phyloP scores from a whole-genome alignment of 2,797 vertebrate species.

The Otolemur crassicaudatus region DNA sequence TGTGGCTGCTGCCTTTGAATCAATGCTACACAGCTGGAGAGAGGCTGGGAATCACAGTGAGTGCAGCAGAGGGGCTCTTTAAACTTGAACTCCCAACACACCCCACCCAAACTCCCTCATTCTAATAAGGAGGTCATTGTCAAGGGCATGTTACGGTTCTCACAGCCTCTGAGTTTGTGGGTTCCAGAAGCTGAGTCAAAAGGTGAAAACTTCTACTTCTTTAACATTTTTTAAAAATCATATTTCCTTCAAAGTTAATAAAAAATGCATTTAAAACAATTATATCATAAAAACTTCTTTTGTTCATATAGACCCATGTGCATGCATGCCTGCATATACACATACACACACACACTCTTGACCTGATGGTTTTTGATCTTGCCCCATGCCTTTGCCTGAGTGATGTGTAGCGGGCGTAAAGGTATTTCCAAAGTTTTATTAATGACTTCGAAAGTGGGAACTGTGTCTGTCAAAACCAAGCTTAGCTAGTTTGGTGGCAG shows the following conservation, averaged over 20 bases:
- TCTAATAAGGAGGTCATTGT: not conserved
- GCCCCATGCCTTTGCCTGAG: not conserved
- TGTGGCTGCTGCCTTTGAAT: not conserved
- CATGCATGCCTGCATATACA: rapidly evolving
- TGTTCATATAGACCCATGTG: not conserved
- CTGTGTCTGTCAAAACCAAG: constrained; percentile 18
- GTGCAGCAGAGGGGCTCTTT: not conserved
- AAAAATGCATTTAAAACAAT: not conserved
- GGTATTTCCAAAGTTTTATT: constrained; percentile 24
- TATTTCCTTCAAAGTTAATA: not conserved
- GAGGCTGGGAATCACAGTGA: not conserved
- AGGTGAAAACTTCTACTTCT: not conserved
- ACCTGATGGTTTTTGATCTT: not conserved
- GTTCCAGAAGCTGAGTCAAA: not conserved
- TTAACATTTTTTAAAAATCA: not conserved
- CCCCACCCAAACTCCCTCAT: not conserved
- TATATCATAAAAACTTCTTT: not conserved
- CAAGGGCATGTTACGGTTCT: not conserved
- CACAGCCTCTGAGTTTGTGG: not conserved
- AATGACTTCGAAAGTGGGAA: not conserved
- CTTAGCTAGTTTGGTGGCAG: not conserved
- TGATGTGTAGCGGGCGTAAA: not conserved
- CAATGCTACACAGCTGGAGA: not conserved
- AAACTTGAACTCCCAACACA: no score
- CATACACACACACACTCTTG: not conserved